phyloP scores from a whole-genome alignment of 2,113 vertebrate genomes.

The Ptilonorhynchus violaceus region DNA sequence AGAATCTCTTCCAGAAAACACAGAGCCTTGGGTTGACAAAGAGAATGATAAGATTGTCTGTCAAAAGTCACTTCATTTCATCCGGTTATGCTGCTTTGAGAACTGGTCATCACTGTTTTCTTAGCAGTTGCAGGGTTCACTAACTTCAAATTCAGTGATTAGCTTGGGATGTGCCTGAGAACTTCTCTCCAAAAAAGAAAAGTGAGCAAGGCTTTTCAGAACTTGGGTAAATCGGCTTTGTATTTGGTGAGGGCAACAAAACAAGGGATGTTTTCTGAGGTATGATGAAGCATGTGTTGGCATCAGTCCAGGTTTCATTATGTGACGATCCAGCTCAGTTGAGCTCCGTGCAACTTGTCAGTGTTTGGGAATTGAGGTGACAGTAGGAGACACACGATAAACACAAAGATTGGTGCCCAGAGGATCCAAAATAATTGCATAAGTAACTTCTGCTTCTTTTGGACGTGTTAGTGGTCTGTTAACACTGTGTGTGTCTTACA shows the following conservation, averaged over 20 bases:
- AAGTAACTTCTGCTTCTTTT: neutral
- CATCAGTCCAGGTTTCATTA: neutral
- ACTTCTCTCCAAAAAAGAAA: neutral
- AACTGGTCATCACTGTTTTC: neutral
- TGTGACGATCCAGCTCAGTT: neutral
- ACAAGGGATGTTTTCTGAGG: neutral
- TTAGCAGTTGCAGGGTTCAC: neutral
- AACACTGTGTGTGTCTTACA: neutral
- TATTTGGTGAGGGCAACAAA: neutral
- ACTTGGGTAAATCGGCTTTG: neutral
- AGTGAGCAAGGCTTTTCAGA: neutral
- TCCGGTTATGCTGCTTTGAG: neutral
- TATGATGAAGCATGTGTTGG: rapidly evolving
- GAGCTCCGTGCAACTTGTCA: neutral
- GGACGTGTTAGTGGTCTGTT: neutral
- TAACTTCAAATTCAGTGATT: neutral
- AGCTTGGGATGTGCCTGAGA: neutral
- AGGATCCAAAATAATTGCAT: neutral
- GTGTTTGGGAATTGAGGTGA: neutral
- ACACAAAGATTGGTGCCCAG: neutral
- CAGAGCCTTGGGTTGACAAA: neutral
- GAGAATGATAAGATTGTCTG: neutral
- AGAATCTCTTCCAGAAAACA: neutral
- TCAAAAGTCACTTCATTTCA: neutral
- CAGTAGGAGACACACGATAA: neutral